Evolutionary conservation across 2,888 invertebrate genomes (phyloP).

Genomic region (Mechanitis messenoides): DNA sequence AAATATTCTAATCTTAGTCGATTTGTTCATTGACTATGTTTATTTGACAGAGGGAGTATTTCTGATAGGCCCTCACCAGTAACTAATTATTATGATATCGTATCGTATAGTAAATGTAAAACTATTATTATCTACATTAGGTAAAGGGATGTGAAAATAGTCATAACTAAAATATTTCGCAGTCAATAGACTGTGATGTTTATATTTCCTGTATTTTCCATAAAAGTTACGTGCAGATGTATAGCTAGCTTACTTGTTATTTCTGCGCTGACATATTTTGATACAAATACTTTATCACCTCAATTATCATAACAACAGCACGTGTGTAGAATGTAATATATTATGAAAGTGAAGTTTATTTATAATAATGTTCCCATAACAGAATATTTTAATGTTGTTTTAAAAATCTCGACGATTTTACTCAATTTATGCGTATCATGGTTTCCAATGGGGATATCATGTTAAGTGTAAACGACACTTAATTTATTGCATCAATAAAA

Average conservation of each 20-base stretch:
- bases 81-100: not conserved
- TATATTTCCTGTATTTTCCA: not conserved
- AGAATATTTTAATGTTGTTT: slow-evolving; percentile 35
- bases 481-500: slow-evolving; percentile 5
- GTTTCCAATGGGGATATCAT: slow-evolving; percentile 8
- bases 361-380: slow-evolving; percentile 35
- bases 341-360: slow-evolving; percentile 38
- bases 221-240: not conserved
- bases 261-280: slow-evolving; percentile 1
- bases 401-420: slow-evolving; percentile 26
- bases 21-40: slow-evolving; percentile 41
- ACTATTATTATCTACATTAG: not conserved
- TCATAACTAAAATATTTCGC: no score
- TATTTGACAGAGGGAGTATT: slow-evolving; percentile 1
- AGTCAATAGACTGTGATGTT: not conserved
- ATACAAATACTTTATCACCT: slow-evolving; percentile 4
- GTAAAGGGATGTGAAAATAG: no score
- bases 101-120: not conserved
- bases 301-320: slow-evolving; percentile 6
- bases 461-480: slow-evolving; percentile 11
- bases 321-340: slow-evolving; percentile 15
- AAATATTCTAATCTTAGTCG: slow-evolving; percentile 52
- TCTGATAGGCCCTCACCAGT: not conserved
- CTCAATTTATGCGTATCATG: slow-evolving; percentile 22
- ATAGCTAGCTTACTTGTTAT: not conserved